Evolutionary conservation across 1,140 invertebrate species (phyloP).

Genomic region (Trachelipus rathkii): DNA sequence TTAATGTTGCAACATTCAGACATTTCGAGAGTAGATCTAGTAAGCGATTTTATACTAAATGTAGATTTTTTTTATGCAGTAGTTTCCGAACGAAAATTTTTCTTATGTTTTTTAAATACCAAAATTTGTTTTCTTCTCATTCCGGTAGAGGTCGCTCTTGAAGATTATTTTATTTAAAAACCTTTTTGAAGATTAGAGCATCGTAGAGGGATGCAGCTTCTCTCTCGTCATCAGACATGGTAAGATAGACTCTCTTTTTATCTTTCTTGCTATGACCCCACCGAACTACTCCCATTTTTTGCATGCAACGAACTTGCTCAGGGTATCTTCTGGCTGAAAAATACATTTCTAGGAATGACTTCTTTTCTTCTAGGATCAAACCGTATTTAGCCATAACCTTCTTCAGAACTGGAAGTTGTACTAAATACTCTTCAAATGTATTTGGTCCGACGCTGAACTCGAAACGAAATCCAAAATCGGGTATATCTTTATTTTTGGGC

Average conservation of each 20-base stretch:
- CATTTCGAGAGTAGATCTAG: too few species aligned
- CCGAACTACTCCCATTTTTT: constrained; percentile 3
- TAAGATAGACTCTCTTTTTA: background rate
- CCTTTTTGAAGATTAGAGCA: background rate
- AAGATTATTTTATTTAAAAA: background rate
- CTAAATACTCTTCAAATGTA: background rate
- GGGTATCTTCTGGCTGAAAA: background rate
- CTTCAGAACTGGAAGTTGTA: background rate
- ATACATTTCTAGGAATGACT: background rate
- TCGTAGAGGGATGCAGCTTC: background rate
- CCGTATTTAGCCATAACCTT: constrained; percentile 5
- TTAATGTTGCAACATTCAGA: too few species aligned
- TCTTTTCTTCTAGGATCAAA: background rate
- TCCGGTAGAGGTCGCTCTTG: background rate
- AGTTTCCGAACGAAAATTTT: too few species aligned
- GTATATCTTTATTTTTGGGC: background rate
- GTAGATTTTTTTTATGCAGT: too few species aligned
- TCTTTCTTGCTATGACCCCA: background rate
- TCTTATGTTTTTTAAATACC: too few species aligned
- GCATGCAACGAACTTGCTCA: constrained; percentile 1
- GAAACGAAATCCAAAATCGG: background rate
- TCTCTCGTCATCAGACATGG: background rate
- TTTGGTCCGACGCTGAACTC: background rate
- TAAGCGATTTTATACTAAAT: too few species aligned
- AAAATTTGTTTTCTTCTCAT: background rate